Evolutionary conservation across 2,113 vertebrate genomes (phyloP).

Genomic region (Trogon surrucura): DNA sequence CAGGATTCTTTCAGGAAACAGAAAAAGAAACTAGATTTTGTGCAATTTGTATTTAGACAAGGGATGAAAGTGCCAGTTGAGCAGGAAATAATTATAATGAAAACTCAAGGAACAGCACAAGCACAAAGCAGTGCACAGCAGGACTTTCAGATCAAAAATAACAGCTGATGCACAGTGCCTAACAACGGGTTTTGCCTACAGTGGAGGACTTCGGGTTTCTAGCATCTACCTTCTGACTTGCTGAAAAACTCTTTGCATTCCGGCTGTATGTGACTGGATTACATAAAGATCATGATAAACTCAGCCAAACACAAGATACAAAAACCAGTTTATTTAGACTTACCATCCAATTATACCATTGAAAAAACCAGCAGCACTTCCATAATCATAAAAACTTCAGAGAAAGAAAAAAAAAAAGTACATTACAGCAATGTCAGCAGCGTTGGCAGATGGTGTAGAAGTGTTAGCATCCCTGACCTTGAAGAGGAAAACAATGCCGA

Average conservation of each 20-base stretch:
- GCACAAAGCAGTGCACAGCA: neutral
- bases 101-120: neutral
- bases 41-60: neutral
- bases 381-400: neutral
- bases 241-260: neutral
- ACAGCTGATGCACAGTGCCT: neutral
- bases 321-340: neutral
- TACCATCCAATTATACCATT: neutral
- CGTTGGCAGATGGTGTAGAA: neutral
- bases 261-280: neutral
- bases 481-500: neutral
- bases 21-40: neutral
- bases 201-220: neutral
- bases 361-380: neutral
- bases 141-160: neutral
- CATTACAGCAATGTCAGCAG: neutral
- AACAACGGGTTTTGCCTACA: neutral
- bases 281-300: fast-evolving
- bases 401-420: neutral
- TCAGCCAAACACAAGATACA: neutral
- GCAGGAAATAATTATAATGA: neutral
- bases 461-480: neutral
- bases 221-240: neutral
- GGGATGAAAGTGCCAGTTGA: neutral
- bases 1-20: neutral